Conservation (phyloP, 2,113 vertebrate species). For the Cyphomyrus plagiostoma region DNA sequence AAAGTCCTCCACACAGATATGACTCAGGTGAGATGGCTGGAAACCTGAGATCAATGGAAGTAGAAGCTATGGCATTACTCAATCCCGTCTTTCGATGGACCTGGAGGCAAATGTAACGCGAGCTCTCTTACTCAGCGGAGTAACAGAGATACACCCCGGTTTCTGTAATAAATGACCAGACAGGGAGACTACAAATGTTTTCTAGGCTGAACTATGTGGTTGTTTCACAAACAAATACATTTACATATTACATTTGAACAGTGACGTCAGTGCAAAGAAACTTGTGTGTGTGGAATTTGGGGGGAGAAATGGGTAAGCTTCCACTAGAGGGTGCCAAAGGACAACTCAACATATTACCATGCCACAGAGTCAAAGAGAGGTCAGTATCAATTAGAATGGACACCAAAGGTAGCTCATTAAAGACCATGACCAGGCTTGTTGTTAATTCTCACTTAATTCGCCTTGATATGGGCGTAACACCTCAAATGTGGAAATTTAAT, state of each 20-base stretch:
- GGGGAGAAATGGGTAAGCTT: neutral
- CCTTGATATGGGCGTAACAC: neutral
- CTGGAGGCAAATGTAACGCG: neutral
- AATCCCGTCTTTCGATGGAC: neutral
- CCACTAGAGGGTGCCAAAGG: conserved; percentile 20
- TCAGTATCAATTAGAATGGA: neutral
- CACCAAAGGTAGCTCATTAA: neutral
- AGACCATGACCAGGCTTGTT: neutral
- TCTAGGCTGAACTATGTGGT: neutral
- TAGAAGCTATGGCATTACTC: neutral
- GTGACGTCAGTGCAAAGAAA: neutral
- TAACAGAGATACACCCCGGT: neutral
- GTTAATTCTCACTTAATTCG: conserved; percentile 1
- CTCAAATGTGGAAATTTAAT: neutral
- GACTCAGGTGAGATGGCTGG: neutral
- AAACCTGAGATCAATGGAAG: neutral
- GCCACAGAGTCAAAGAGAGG: neutral
- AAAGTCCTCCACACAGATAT: neutral
- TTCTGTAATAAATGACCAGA: neutral
- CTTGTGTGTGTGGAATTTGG: neutral
- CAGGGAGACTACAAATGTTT: neutral
- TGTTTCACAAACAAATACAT: neutral
- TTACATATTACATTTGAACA: neutral
- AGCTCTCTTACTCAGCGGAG: neutral
- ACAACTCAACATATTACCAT: neutral